Evolutionary conservation across 2,113 vertebrate species (phyloP), one percentile per base, ranked within the genome.

Genomic region (Syngnathoides biaculeatus): DNA sequence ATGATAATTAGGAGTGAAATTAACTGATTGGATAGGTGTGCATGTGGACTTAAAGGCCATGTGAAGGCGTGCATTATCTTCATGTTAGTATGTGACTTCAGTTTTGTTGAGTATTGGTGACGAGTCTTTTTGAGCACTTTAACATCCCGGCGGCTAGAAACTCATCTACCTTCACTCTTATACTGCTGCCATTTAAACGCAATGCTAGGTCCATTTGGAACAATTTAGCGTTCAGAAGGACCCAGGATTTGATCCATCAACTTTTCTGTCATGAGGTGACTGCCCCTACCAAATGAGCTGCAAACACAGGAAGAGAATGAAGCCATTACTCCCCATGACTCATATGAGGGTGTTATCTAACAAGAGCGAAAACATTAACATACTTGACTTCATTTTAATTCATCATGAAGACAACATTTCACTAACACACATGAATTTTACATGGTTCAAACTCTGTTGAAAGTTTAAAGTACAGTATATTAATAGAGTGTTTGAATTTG

Each of bases 1-100:
- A 35, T 77, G 80, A 89, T 88, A 87, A 89, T 90, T 86, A 90
- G 83, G 80, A 82, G 82, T 85, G 84, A 88, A 85, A 76, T 75
- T 73, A 72, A 75, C 38, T 8, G 59, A 22, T 12, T 43, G 69
- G 55, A 66, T 65, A 65, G 62, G 52, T 73, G 69, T 77, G 74
- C 9, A 13, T 64, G 72, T 66, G 68, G 60, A 55, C 71, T 57
- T 59, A 22, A 13, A 67, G 52, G 62, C 1, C 42, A 39, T 30
- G 66, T 45, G 60, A 38, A 75, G 62, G 71, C 59, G 72, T 55
- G 66, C 19, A 43, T 43, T 40, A 42, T 76, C 65, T 70, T 56
- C 64, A 45, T 57, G 65, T 71, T 72, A 77, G 68, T 8, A 9
- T 79, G 79, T 63, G 65, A 24, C 69, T 79, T 57, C 52, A 48